Percentiles rank a stretch among this genome's conserved stretches.
Evolutionary conservation across 35 echinoderm and acorn worm genomes (phyloP).

Genomic region (Heliocidaris tuberculata): DNA sequence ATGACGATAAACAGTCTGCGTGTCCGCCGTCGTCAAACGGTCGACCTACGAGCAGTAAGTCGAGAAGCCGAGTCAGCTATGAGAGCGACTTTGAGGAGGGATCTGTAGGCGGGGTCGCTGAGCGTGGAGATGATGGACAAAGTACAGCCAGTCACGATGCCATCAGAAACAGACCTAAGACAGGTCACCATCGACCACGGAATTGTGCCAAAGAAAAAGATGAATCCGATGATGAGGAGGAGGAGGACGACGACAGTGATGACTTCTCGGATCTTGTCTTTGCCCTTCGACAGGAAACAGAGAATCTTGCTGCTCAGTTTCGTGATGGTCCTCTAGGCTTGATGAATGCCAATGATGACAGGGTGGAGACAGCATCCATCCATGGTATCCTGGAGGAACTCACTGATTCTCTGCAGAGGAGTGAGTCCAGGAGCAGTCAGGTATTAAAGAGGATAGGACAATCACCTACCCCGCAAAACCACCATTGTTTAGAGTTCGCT

Average conservation of each 20-base stretch:
- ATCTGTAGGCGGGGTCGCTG: not conserved
- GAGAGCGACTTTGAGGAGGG: not conserved
- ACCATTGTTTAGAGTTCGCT: too few relatives aligned
- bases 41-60: slow-evolving; percentile 19
- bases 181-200: not conserved
- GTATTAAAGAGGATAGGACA: not conserved
- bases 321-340: not conserved
- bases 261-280: not conserved
- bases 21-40: not conserved
- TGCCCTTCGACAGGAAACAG: not conserved
- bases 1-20: not conserved
- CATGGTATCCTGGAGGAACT: slow-evolving; percentile 49
- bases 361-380: slow-evolving; percentile 6
- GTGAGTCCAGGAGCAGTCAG: slow-evolving; percentile 46
- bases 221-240: not conserved
- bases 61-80: not conserved
- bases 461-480: too few relatives aligned
- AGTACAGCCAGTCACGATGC: not conserved
- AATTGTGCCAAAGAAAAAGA: not conserved
- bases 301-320: slow-evolving; percentile 25
- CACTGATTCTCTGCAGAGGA: slow-evolving; percentile 27
- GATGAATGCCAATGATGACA: not conserved
- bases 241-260: not conserved
- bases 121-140: not conserved
- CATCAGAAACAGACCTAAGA: not conserved